Conservation (phyloP, 1,140 invertebrate genomes). For the Macrobrachium nipponense region DNA sequence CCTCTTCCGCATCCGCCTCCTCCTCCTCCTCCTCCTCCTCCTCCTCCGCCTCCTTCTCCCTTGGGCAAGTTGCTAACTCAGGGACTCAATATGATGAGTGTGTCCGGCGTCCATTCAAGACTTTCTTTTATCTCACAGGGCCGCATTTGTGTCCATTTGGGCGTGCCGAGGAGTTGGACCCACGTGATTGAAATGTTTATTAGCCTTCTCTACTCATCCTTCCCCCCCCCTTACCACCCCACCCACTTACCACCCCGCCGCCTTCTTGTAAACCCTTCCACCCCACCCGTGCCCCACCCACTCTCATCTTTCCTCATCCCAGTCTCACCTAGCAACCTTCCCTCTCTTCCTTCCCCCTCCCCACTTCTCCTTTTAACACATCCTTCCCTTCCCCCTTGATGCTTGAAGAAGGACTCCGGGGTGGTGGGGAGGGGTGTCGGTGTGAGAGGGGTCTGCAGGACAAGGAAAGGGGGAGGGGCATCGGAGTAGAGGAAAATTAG, state of each 20-base stretch:
- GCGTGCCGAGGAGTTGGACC: slow-evolving; percentile 9
- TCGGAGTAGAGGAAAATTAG: too few species aligned
- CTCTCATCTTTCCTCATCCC: neutral
- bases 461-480: too few species aligned
- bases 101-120: slow-evolving; percentile 12
- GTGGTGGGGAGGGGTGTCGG: neutral
- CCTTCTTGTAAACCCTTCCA: neutral
- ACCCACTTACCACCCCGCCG: neutral
- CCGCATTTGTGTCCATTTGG: slow-evolving; percentile 26
- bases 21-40: too few species aligned
- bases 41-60: too few species aligned
- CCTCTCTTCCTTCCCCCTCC: neutral
- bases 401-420: neutral
- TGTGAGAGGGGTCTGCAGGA: neutral
- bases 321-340: neutral
- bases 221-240: neutral
- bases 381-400: neutral
- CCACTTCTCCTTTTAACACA: neutral
- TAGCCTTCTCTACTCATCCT: too few species aligned
- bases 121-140: slow-evolving; percentile 13
- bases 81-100: slow-evolving; percentile 15
- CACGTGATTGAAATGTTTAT: slow-evolving; percentile 27
- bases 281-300: neutral
- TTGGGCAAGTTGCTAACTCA: neutral
- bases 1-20: too few species aligned